A percentile compares a stretch with the other conserved stretches of the same genome.
Conservation (phyloP, 2,113 vertebrate species). For the Caranx ignobilis region DNA sequence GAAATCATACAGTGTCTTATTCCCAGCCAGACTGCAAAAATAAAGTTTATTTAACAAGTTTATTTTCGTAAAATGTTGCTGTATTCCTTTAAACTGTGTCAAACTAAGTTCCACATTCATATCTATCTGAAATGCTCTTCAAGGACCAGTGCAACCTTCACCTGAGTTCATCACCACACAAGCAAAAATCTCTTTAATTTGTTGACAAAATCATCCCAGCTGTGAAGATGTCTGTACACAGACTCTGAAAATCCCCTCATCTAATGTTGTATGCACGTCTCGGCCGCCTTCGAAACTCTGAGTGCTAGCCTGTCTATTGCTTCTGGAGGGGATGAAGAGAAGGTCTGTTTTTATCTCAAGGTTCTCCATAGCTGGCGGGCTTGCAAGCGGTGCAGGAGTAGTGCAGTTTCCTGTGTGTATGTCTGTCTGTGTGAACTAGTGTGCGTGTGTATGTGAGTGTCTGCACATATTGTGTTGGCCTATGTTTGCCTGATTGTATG, state of each 20-base stretch:
- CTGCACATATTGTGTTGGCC: constrained; percentile 1
- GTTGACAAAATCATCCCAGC: constrained; percentile 60
- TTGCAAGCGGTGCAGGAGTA: constrained; percentile 57
- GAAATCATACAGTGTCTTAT: constrained; percentile 4
- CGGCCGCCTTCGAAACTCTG: constrained; percentile 56
- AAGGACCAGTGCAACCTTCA: constrained; percentile 49
- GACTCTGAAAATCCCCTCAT: constrained; percentile 54
- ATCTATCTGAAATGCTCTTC: constrained; percentile 30
- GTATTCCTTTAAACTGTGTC: constrained; percentile 32
- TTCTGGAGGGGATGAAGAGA: constrained; percentile 74
- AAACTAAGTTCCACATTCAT: constrained; percentile 32
- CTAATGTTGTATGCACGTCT: constrained; percentile 64
- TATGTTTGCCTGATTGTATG: constrained; percentile 1
- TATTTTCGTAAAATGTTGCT: constrained; percentile 15
- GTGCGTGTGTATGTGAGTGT: not conserved
- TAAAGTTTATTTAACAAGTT: constrained; percentile 3
- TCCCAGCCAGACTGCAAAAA: constrained; percentile 25
- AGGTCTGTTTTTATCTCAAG: constrained; percentile 80
- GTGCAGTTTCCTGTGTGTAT: constrained; percentile 58
- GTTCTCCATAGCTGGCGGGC: constrained; percentile 78
- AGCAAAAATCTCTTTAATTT: constrained; percentile 62
- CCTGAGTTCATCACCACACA: constrained; percentile 51
- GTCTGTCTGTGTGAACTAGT: constrained; percentile 29
- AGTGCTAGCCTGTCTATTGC: constrained; percentile 62
- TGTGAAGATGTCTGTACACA: constrained; percentile 41